These are phyloP conservation scores for Pseudochirops corinnae DNA, from an alignment of 2,797 vertebrate genomes.

Conservation along the genomic window DNA sequence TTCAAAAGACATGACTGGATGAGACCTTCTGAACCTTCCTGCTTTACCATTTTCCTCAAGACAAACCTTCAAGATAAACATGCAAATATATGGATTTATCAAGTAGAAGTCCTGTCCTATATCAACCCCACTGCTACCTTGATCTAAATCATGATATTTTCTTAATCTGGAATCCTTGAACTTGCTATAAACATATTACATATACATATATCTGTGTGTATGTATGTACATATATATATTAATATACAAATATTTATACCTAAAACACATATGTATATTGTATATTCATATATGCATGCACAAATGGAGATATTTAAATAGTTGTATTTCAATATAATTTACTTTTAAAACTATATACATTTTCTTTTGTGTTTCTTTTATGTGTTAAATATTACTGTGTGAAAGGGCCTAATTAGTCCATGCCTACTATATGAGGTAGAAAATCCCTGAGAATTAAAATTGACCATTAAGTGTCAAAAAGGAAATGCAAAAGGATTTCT, in stretches of 20 bases:
- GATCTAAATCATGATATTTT: neutral
- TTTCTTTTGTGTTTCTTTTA: neutral
- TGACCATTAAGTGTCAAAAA: neutral
- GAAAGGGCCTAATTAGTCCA: neutral
- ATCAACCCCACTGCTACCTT: neutral
- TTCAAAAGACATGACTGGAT: neutral
- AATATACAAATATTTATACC: neutral
- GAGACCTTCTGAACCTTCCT: neutral
- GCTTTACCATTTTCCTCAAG: neutral
- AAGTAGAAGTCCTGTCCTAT: neutral
- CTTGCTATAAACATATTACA: neutral
- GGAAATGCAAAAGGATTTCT: neutral
- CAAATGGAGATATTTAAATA: neutral
- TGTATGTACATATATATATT: neutral
- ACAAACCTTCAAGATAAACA: neutral
- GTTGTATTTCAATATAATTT: neutral
- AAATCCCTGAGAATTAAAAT: neutral
- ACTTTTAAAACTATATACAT: neutral
- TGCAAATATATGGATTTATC: neutral
- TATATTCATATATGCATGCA: neutral
- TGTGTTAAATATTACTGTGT: neutral
- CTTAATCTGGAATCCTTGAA: neutral
- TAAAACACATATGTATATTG: neutral
- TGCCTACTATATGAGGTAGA: neutral
- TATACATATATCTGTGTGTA: rapidly evolving